phyloP scores from a whole-genome alignment of 2,797 vertebrate genomes.

The Karalla daura region DNA sequence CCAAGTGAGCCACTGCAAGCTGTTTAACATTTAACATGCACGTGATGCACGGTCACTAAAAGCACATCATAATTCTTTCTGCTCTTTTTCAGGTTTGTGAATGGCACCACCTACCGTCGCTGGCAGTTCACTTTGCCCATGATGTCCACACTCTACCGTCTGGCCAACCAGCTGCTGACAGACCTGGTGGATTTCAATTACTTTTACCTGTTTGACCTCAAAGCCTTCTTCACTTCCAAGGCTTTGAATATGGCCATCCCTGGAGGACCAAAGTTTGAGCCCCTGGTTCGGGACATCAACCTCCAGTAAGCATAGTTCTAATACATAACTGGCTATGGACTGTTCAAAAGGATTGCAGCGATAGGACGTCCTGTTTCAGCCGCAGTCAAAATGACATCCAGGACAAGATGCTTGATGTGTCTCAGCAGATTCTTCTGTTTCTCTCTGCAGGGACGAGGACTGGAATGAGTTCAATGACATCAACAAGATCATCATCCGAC shows the following conservation, averaged over 20 bases:
- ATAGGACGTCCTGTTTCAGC: neutral
- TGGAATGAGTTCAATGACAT: slow-evolving; percentile 99
- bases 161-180: slow-evolving; percentile 98
- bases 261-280: slow-evolving; percentile 98
- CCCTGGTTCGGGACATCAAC: slow-evolving; percentile 97
- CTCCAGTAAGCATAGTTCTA: slow-evolving; percentile 88
- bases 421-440: neutral
- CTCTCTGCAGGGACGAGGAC: slow-evolving; percentile 93
- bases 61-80: neutral
- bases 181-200: slow-evolving; percentile 98
- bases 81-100: slow-evolving; percentile 88
- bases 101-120: slow-evolving; percentile 96
- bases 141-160: slow-evolving; percentile 98
- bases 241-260: slow-evolving; percentile 99
- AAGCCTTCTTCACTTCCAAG: slow-evolving; percentile 99
- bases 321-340: neutral
- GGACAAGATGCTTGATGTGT: neutral
- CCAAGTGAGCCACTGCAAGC: slow-evolving; percentile 84
- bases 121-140: slow-evolving; percentile 99
- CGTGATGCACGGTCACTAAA: neutral
- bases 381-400: neutral
- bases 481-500: slow-evolving; percentile 99
- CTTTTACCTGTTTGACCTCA: slow-evolving; percentile 98
- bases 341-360: no score
- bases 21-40: neutral